Conservation (phyloP, 2,888 invertebrate species). For the Hylaea fasciaria region DNA sequence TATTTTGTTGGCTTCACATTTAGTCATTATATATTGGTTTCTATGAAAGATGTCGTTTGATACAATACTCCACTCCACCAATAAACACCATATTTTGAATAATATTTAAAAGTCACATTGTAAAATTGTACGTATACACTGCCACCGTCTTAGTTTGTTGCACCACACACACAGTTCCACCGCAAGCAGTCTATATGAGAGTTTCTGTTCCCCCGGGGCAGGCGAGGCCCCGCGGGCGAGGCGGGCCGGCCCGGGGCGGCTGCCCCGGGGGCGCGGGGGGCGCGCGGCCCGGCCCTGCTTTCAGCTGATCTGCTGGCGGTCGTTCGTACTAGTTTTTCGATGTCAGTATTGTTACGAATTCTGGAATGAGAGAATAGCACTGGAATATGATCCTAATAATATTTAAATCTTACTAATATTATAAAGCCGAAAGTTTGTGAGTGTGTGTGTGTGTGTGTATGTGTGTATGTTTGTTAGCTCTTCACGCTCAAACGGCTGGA, state of each 20-base stretch:
- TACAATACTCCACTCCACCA: not conserved
- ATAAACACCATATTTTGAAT: conserved; percentile 7
- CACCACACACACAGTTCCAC: conserved; percentile 50
- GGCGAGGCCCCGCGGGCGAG: conserved; percentile 13
- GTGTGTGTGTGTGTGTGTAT: too few species aligned
- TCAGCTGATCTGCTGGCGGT: conserved; percentile 44
- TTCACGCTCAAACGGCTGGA: too few species aligned
- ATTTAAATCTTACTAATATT: too few species aligned
- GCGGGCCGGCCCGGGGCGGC: not conserved
- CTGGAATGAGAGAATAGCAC: conserved; percentile 79
- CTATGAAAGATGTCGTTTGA: too few species aligned
- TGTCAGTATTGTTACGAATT: conserved; percentile 93
- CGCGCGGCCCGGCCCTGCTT: conserved; percentile 59
- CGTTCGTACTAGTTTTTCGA: conserved; percentile 89
- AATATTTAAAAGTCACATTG: conserved; percentile 22
- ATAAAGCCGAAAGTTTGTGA: too few species aligned
- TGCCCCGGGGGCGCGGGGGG: not conserved
- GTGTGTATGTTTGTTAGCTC: too few species aligned
- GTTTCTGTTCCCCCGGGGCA: conserved; percentile 77
- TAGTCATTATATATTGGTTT: too few species aligned
- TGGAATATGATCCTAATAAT: too few species aligned
- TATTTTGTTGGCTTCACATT: too few species aligned
- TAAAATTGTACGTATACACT: conserved; percentile 42
- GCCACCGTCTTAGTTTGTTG: conserved; percentile 27
- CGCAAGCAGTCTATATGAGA: conserved; percentile 68